A percentile compares a stretch with the other conserved stretches of the same genome.
phyloP scores from a whole-genome alignment of 1,140 invertebrate genomes.

The Pentalonia nigronervosa region DNA sequence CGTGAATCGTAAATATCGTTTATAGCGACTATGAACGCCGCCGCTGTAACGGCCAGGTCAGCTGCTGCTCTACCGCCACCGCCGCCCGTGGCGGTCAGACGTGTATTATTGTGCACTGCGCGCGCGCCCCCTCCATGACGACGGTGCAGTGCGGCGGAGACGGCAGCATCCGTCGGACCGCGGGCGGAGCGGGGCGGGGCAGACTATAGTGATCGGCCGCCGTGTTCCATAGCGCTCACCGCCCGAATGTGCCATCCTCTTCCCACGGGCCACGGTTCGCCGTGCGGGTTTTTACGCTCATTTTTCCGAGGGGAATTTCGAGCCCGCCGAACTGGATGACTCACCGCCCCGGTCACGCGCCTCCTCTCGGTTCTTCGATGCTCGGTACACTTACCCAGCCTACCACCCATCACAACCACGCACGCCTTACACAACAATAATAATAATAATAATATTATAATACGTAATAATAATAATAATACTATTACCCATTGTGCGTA shows the following conservation, averaged over 20 bases:
- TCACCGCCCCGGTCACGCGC: not conserved
- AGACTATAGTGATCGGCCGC: not conserved
- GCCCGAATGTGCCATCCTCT: too few species aligned
- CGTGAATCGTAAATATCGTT: not conserved
- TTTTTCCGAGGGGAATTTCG: not conserved
- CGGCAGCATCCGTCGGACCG: not conserved
- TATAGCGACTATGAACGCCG: not conserved
- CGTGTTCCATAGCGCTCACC: not conserved
- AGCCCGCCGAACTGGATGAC: not conserved
- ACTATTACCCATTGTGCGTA: too few species aligned
- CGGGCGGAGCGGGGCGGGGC: not conserved
- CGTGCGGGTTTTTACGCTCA: not conserved
- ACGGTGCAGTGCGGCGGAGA: not conserved
- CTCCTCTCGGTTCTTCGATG: not conserved
- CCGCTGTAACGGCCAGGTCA: constrained; percentile 49
- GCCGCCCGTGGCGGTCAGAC: constrained; percentile 43
- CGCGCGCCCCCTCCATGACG: not conserved
- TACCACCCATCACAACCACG: too few species aligned
- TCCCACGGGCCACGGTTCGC: not conserved
- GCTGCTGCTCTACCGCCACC: constrained; percentile 43
- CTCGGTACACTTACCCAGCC: too few species aligned
- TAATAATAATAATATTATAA: not conserved
- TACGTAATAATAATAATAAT: too few species aligned
- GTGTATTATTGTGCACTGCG: not conserved
- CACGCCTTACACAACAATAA: not conserved